These are phyloP conservation scores for Apostichopus leukothele DNA, from an alignment of 53 echinoderm and acorn worm genomes.

Conservation along the genomic window DNA sequence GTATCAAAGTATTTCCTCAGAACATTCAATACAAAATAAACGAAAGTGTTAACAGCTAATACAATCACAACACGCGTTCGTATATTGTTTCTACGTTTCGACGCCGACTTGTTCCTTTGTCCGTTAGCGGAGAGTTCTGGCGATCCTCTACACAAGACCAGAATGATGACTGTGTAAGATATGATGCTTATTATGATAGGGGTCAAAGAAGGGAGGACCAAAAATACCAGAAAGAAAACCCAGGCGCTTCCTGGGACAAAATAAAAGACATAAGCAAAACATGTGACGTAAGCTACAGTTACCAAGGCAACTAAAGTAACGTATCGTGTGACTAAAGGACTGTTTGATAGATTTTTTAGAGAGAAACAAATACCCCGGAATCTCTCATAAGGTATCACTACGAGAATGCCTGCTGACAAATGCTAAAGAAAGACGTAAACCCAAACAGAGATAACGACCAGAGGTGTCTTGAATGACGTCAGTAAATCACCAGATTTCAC, in stretches of 20 bases:
- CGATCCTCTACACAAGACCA: not conserved
- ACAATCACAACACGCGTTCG: not conserved
- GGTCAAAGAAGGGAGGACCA: not conserved
- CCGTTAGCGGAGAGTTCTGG: not conserved
- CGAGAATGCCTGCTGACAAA: not conserved
- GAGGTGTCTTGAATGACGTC: not conserved
- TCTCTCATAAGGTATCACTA: conserved; percentile 15
- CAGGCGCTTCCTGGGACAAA: not conserved
- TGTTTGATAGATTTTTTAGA: not conserved
- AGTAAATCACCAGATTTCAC: not conserved
- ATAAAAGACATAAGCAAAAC: not conserved
- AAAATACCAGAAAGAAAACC: not conserved
- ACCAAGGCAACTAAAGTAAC: not conserved
- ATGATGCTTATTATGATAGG: not conserved
- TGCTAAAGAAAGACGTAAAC: conserved; percentile 7
- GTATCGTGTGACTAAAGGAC: not conserved
- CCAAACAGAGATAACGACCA: conserved; percentile 27
- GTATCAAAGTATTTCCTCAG: conserved; percentile 17
- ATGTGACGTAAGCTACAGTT: not conserved
- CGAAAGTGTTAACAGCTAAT: conserved; percentile 7
- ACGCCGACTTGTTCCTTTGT: not conserved
- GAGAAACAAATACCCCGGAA: conserved; percentile 12
- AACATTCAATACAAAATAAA: conserved; percentile 18
- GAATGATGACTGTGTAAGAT: not conserved
- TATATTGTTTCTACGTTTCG: not conserved